Conservation (phyloP, 2,797 vertebrate species). For the Etheostoma nigrum region DNA sequence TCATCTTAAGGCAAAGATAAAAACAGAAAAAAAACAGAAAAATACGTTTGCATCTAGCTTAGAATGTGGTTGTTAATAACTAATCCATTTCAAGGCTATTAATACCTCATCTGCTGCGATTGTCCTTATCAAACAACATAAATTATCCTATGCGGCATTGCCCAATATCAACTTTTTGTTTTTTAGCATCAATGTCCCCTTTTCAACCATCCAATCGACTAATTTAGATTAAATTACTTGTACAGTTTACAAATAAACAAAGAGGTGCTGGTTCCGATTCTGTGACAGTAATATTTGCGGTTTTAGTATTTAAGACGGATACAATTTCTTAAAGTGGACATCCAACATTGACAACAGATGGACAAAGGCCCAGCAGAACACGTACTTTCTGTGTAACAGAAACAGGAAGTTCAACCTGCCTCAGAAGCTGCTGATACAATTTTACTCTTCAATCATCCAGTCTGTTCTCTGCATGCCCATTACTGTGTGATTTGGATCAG, state of each 20-base stretch:
- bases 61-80: neutral
- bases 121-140: neutral
- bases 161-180: neutral
- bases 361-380: too few species aligned
- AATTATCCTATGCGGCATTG: neutral
- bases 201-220: neutral
- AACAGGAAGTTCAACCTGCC: too few species aligned
- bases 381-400: too few species aligned
- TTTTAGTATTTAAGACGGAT: neutral
- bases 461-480: too few species aligned
- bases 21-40: neutral
- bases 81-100: neutral
- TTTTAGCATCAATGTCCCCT: neutral
- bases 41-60: neutral
- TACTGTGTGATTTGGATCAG: too few species aligned
- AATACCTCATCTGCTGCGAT: neutral
- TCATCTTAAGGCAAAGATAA: slow-evolving; percentile 1
- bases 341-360: too few species aligned
- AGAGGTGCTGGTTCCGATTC: neutral
- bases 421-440: too few species aligned
- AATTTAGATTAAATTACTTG: neutral
- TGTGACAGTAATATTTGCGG: neutral
- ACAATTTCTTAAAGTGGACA: too few species aligned
- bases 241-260: neutral
- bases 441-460: too few species aligned